phyloP scores from a whole-genome alignment of 2,113 vertebrate genomes.

The Charina bottae region DNA sequence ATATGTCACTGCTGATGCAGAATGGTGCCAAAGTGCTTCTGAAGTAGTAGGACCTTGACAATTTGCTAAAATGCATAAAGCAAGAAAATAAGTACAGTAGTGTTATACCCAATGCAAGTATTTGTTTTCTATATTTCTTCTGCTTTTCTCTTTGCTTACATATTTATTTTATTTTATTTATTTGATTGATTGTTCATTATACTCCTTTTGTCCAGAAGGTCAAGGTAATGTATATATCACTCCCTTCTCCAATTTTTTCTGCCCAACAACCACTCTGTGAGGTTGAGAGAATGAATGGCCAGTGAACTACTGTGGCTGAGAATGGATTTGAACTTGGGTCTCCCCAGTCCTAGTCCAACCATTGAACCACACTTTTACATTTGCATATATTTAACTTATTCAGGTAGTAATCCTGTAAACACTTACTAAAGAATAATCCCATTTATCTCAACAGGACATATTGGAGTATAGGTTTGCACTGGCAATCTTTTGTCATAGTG shows the following conservation, averaged over 20 bases:
- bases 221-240: neutral
- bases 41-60: neutral
- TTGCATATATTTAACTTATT: neutral
- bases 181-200: neutral
- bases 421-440: neutral
- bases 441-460: neutral
- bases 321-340: neutral
- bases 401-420: neutral
- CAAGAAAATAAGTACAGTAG: neutral
- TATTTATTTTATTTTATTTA: neutral
- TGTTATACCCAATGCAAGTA: neutral
- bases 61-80: neutral
- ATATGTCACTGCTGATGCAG: neutral
- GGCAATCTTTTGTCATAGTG: neutral
- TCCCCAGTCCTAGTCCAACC: neutral
- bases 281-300: neutral
- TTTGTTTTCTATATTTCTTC: neutral
- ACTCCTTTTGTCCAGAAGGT: neutral
- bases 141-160: neutral
- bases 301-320: neutral
- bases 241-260: neutral
- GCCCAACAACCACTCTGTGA: neutral
- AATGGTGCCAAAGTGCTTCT: neutral
- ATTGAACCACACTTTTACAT: neutral
- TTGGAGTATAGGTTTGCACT: neutral